phyloP scores from a whole-genome alignment of 2,888 invertebrate genomes.

The Lasioglossum pauxillum region DNA sequence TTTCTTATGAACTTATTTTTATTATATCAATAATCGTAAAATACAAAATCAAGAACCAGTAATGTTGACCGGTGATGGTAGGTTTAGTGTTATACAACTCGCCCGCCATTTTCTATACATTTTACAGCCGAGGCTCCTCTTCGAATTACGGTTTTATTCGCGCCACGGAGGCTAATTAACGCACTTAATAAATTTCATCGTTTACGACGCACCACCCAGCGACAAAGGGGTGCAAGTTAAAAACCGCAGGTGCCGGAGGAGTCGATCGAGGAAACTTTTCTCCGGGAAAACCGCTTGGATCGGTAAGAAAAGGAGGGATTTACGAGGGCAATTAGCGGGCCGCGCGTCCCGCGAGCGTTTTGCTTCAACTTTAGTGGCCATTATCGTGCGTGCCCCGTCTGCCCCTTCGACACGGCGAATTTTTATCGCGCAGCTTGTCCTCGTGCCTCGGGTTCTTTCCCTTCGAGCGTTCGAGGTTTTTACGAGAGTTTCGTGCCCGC shows the following conservation, averaged over 20 bases:
- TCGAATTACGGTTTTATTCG: neutral
- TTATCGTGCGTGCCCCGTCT: slow-evolving; percentile 60
- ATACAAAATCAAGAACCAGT: too few species aligned
- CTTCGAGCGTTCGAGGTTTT: slow-evolving; percentile 53
- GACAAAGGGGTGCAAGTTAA: slow-evolving; percentile 1
- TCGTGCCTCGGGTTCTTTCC: slow-evolving; percentile 41
- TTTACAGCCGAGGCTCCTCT: neutral
- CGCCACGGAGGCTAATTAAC: neutral
- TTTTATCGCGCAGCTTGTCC: slow-evolving; percentile 68
- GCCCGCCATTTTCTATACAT: neutral
- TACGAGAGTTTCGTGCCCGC: slow-evolving; percentile 56
- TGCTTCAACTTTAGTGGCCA: slow-evolving; percentile 74
- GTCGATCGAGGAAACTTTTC: slow-evolving; percentile 3
- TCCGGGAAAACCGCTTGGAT: neutral
- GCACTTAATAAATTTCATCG: neutral
- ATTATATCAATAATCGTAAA: too few species aligned
- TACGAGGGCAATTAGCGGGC: slow-evolving; percentile 72
- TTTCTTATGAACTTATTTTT: too few species aligned
- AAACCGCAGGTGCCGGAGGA: slow-evolving; percentile 4
- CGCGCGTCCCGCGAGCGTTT: slow-evolving; percentile 67
- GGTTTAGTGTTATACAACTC: neutral
- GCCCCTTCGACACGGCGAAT: slow-evolving; percentile 60
- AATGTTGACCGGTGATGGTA: too few species aligned
- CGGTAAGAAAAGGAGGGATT: slow-evolving; percentile 56
- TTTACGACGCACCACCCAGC: neutral